A percentile compares a stretch with the other conserved stretches of the same genome.
Evolutionary conservation across 2,113 vertebrate genomes (phyloP).

Genomic region (Phodopus roborovskii): DNA sequence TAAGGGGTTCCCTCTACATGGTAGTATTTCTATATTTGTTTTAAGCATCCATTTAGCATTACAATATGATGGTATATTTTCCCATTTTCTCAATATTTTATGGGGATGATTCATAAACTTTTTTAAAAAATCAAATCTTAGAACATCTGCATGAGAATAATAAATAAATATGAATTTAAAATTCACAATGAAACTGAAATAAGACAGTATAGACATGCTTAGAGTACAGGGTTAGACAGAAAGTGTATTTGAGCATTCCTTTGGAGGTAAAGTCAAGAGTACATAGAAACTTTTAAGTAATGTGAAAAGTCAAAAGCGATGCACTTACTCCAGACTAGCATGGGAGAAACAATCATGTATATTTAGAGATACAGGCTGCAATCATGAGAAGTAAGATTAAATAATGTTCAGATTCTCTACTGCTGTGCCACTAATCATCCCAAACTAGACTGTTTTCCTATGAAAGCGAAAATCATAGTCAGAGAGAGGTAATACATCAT

Average conservation of each 20-base stretch:
- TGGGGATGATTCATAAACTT: not conserved
- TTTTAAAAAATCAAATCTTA: not conserved
- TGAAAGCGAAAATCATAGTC: not conserved
- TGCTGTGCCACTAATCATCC: not conserved
- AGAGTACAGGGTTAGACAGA: not conserved
- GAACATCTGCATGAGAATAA: not conserved
- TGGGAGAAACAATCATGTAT: not conserved
- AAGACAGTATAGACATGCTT: not conserved
- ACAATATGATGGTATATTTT: not conserved
- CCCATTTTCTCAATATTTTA: not conserved
- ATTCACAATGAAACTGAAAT: not conserved
- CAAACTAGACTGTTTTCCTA: not conserved
- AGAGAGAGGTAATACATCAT: not conserved
- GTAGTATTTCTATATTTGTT: not conserved
- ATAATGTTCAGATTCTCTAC: not conserved
- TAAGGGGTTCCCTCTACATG: not conserved
- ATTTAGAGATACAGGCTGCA: not conserved
- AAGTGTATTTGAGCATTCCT: not conserved
- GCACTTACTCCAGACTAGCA: not conserved
- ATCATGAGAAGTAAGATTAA: not conserved
- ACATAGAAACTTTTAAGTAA: not conserved
- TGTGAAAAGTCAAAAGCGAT: not conserved
- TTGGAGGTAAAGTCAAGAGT: not conserved
- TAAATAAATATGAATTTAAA: not conserved
- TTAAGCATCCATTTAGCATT: not conserved